These are phyloP conservation scores for Eugnorisma glareosa DNA, from an alignment of 2,888 invertebrate genomes.

Conservation along the genomic window DNA sequence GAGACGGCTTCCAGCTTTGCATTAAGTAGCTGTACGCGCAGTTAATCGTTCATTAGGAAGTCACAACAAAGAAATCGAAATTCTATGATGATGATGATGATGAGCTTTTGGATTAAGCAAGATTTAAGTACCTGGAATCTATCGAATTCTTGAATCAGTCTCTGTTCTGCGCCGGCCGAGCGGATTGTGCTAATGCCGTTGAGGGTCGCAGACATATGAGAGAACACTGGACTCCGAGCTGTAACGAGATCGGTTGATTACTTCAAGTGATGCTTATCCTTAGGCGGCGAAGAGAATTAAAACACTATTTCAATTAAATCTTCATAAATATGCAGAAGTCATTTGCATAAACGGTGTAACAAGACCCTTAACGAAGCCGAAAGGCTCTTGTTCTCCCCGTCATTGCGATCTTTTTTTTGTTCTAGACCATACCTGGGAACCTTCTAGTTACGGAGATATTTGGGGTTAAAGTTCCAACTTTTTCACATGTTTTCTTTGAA, in stretches of 20 bases:
- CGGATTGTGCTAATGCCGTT: constrained; percentile 97
- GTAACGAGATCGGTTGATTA: constrained; percentile 63
- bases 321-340: background rate
- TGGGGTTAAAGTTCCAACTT: too few relatives aligned
- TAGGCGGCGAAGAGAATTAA: background rate
- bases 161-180: constrained; percentile 93
- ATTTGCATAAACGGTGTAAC: too few relatives aligned
- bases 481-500: too few relatives aligned
- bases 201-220: constrained; percentile 96
- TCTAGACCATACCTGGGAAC: too few relatives aligned
- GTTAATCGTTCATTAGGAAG: background rate
- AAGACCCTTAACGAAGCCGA: too few relatives aligned
- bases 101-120: background rate
- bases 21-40: background rate
- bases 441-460: too few relatives aligned
- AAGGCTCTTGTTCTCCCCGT: too few relatives aligned
- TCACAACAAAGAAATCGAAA: background rate
- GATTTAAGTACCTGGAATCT: constrained; percentile 90
- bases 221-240: constrained; percentile 97
- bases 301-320: background rate
- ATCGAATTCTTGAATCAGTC: constrained; percentile 94
- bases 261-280: background rate
- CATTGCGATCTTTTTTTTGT: too few relatives aligned
- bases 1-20: background rate
- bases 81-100: background rate